Base-by-base conservation (phyloP, 2,797 vertebrate genomes). In the Spinibarbus caldwelli region DNA sequence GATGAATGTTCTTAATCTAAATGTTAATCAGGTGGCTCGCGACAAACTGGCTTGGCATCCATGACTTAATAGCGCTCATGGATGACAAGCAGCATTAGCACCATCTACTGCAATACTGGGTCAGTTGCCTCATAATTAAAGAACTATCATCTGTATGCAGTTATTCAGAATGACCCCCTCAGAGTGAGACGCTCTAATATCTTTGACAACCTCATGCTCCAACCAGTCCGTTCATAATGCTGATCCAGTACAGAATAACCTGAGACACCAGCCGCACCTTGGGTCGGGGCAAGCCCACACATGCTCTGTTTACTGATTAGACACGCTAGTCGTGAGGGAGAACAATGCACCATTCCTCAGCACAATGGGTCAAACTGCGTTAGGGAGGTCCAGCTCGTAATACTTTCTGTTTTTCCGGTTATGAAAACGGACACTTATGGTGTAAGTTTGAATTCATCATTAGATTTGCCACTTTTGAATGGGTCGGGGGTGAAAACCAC, bases 281-380 rank as follows among this genome's bases (percentile, higher is more conserved):
- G 49, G 75, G 68, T 80, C 82, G 6, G 75, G 89, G 78, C 90
- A 91, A 86, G 91, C 85, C 88, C 79, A 80, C 85, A 90, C 91
- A 87, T 76, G 90, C 87, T 87, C 88, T 67, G 86, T 89, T 89
- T 89, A 91, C 90, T 91, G 88, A 91, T 91, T 91, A 91, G 86
- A 90, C 89, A 88, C 66, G 68, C 76, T 83, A 73, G 81, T 83
- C 70, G 62, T 72, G 41, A 82, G 77, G 73, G 68, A 85, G 84
- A 89, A 90, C 90, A 90, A 91, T 90, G 57, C 85, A 81, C 57
- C 82, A 83, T 88, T 89, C 85, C 88, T 64, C 54, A 80, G 87
- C 77, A 88, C 83, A 87, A 87, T 88, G 82, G 54, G 57, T 77
- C 75, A 70, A 78, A 87, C 38, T 34, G 76, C 43, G 29, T 85